Conservation (phyloP, 2,113 vertebrate species). For the Caracal caracal region DNA sequence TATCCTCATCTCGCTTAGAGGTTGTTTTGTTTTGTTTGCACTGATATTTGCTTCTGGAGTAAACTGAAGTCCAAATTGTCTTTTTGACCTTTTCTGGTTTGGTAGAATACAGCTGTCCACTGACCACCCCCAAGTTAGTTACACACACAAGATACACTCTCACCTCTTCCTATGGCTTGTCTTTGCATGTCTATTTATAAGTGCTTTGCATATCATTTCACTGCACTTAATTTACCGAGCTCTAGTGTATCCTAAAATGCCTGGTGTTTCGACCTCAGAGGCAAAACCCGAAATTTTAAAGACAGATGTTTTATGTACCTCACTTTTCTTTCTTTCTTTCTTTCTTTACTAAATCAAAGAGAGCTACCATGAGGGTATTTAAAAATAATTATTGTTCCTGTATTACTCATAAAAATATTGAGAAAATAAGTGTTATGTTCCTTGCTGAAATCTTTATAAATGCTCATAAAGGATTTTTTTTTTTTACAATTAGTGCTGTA, state of each 20-base stretch:
- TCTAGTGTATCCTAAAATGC: not conserved
- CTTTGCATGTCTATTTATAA: not conserved
- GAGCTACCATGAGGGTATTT: not conserved
- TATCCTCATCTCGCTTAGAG: not conserved
- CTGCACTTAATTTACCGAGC: not conserved
- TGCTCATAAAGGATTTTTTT: not conserved
- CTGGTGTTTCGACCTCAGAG: not conserved
- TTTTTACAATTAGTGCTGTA: not conserved
- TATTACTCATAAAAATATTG: slow-evolving; percentile 52
- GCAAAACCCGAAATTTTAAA: not conserved
- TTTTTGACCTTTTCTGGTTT: not conserved
- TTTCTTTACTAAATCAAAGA: not conserved
- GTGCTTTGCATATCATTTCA: not conserved
- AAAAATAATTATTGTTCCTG: slow-evolving; percentile 5
- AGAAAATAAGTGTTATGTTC: slow-evolving; percentile 40
- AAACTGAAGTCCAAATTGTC: not conserved
- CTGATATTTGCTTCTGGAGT: not conserved
- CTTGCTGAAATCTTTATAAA: slow-evolving; percentile 49
- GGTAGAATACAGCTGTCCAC: not conserved
- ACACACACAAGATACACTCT: not conserved
- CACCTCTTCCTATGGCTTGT: not conserved
- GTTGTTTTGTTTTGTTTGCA: not conserved
- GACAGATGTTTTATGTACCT: not conserved
- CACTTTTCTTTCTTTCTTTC: not conserved
- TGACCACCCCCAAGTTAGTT: not conserved